Base-by-base conservation (phyloP, 2,888 invertebrate genomes). In the Epinotia nisella region DNA sequence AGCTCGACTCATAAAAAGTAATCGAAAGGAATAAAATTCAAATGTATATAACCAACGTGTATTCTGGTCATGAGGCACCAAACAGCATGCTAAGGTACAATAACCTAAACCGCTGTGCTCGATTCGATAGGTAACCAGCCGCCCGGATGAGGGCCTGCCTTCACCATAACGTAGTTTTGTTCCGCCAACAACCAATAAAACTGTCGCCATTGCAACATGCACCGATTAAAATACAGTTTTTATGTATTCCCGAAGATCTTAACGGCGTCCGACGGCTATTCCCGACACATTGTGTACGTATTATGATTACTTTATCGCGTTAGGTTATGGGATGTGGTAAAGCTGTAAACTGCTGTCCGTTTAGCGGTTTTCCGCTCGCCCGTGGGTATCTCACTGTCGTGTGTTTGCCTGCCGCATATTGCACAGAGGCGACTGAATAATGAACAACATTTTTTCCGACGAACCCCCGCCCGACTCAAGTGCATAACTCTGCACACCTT, bases 291-390 rank as follows among this genome's bases (percentile, higher is more conserved):
- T 83, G 60, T 83, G 81, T 75, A 76, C 74, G 78, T 83, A 87
- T 89, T 87, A 87, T 85, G 85, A 87, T 88, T 83, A 85, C 83
- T 81, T 87, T 88, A 89, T 89, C 84, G 85, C 79, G 78, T 78
- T 76, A 78, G 80, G 84, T 85, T 87, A 86, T 89, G 83, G 90
- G 90, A 90, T 90, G 91, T 85, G 88, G 89, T 87, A 74, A 80
- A 75, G 84, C 79, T 80, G 83, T 88, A 84, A 87, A 88, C 83
- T 82, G 85, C 87, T 88, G 85, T 88, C 89, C 88, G 86, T 86
- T 87, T 85, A 84, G 87, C 81, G 88, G 90, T 89, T 90, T 88
- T 85, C 88, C 85, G 82, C 81, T 76, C 75, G 35, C 35, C 35
- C 9, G 35, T 35, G 35, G 76, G 75, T 74, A n/a, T n/a, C n/a